Base-by-base conservation (phyloP, 92 coral and sea anemone genomes). In the Heteractis magnifica region DNA sequence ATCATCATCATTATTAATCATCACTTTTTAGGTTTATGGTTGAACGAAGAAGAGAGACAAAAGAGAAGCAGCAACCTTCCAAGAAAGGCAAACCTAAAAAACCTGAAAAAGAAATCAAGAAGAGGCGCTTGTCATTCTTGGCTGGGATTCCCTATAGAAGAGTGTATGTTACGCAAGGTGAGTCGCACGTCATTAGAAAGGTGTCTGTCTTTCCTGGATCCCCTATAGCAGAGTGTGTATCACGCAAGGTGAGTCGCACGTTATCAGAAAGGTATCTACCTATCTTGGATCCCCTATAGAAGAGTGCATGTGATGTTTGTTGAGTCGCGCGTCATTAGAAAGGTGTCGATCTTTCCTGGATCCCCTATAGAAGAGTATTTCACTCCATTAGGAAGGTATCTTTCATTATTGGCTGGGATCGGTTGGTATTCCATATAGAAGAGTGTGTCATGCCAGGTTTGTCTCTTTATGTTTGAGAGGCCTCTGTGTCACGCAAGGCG, bases 61-160 rank as follows among this genome's bases (percentile, higher is more conserved):
- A 48, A 5, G 87, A 20, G 19, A 79, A 77, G 60, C 79, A 82
- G 58, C 81, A 48, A n/a, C 11, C 11, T 26, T 8, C 49, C 5
- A 83, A 78, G 71, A 48, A 65, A 70, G 70, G 26, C 81, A 86
- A 86, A 82, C 78, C 70, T 75, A 4, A 71, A 2, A 76, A 87
- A 60, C 79, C 86, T 60, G 77, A 51, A 84, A 10, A 70, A 56
- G 79, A 16, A 21, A 72, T 81, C 50, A 80, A 56, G 73, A 90
- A 81, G 72, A 82, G 88, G 77, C 76, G 88, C 11, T 20, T 88
- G 51, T 89, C 92, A 6, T 80, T 73, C 74, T 11, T 94, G 4
- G 83, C 82, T 11, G 96, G 94, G 9, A 74, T 94, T 65, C 96
- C 99, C 6, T 94, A 94, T 80, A 87, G 91, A 75, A 86, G 87